Evolutionary conservation across 2,113 vertebrate genomes (phyloP), one percentile per base, ranked within the genome.

Genomic region (Ammodytes marinus): DNA sequence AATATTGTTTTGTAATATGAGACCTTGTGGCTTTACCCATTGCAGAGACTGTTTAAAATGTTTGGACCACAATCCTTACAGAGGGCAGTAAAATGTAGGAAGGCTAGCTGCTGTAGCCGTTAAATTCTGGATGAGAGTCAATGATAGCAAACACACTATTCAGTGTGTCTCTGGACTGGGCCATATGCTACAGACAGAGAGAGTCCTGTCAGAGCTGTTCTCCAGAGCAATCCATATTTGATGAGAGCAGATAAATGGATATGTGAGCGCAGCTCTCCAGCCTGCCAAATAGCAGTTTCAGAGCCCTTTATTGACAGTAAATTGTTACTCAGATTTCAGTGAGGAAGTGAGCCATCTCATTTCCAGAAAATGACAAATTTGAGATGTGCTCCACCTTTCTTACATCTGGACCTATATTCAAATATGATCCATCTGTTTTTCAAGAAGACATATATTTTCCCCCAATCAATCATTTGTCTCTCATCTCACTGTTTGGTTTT

Each of bases 161-260:
- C 61, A 40, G 61, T 54, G 43, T n/a, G 59, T 19, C 19, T 79
- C 65, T 68, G 40, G 82, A 74, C 74, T 84, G 59, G 67, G 57
- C 50, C 73, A 61, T 74, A 52, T 68, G 55, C 49, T 69, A 66
- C 50, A 78, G n/a, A 66, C 50, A 78, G n/a, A 37, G 49, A 73
- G 55, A 69, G 65, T 57, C 39, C 67, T 13, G 64, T 73, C 76
- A 80, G 42, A 81, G 53, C 53, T 61, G 13, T 78, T 79, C 76
- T 73, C 72, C 9, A 8, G 69, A 84, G 85, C 6, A 52, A 77
- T 76, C 60, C 50, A 78, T 80, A 81, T 86, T 75, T 89, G 74
- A 71, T 89, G 64, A 79, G 72, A 75, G 66, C 63, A 85, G 79
- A 84, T 78, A 72, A 78, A 80, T 79, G 55, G 46, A 73, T 67